Base-by-base conservation (phyloP, 2,888 invertebrate genomes). In the Idaea biselata region DNA sequence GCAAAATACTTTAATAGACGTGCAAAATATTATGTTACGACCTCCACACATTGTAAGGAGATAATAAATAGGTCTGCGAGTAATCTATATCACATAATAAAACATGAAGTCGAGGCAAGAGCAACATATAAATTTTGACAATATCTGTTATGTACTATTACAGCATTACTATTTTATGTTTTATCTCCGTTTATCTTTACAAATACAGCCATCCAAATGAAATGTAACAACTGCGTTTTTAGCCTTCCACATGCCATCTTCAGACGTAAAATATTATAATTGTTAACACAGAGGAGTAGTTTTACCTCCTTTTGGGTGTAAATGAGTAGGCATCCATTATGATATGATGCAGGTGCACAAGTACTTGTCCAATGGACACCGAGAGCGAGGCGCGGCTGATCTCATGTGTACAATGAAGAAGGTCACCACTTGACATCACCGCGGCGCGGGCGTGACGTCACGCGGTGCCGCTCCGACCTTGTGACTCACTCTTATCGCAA, bases 371-470 rank as follows among this genome's bases (percentile, higher is more conserved):
- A 55, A n/a, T n/a, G n/a, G 7, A 16, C 16, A 55, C 2, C 55
- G 4, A 16, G 16, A n/a, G 7, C n/a, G 7, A 1, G 16, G 14
- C 16, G 61, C 63, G 62, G 66, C 67, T 72, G 71, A 72, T 68
- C 70, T 72, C 70, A 72, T 72, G 68, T 62, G 64, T 58, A 60
- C 66, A 65, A 67, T 68, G 64, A 66, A 71, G 78, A 80, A 87
- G 87, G 86, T 84, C 84, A 82, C 64, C 72, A 80, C 75, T 82
- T 84, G 81, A 84, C 82, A 82, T 83, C 77, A 83, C 69, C 65
- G 67, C 59, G 67, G 63, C 68, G 64, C 79, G 75, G 68, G 62
- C 68, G 64, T 79, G 75, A 79, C 77, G 73, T 80, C 79, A 80
- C 72, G 63, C 56, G 71, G 58, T 3, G 3, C 25, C 25, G 25